Evolutionary conservation across 2,113 vertebrate genomes (phyloP).

Genomic region (Ciconia boyciana): DNA sequence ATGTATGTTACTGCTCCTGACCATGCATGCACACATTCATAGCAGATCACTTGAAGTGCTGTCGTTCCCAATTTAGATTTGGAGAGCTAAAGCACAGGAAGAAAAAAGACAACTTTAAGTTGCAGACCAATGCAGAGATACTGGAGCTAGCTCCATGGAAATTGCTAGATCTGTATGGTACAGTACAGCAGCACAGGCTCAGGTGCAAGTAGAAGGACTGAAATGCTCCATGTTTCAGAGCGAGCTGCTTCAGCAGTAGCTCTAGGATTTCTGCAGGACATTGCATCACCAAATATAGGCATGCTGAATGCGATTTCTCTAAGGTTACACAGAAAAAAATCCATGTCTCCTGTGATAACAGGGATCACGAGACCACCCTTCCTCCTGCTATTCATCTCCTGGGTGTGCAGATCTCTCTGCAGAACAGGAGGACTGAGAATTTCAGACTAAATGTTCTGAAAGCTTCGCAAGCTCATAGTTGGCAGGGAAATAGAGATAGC

Average conservation of each 20-base stretch:
- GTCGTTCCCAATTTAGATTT: not conserved
- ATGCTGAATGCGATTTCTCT: not conserved
- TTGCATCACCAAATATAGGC: not conserved
- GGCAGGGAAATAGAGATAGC: not conserved
- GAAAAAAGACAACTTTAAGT: not conserved
- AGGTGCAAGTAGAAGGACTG: not conserved
- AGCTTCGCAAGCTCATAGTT: not conserved
- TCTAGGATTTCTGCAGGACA: not conserved
- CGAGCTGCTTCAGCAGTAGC: not conserved
- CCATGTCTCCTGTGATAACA: not conserved
- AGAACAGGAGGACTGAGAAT: not conserved
- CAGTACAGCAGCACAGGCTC: not conserved
- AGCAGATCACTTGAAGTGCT: not conserved
- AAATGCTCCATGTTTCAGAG: rapidly evolving
- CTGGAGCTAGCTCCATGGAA: not conserved
- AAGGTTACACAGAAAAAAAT: not conserved
- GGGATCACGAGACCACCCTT: not conserved
- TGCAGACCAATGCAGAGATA: not conserved
- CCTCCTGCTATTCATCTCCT: not conserved
- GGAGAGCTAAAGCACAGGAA: not conserved
- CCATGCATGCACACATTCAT: too few species aligned
- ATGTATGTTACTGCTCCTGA: not conserved
- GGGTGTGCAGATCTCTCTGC: not conserved
- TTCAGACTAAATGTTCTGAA: not conserved
- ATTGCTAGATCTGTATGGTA: not conserved